Base-by-base conservation (phyloP, 1,140 invertebrate species). In the Apocrypta bakeri region DNA sequence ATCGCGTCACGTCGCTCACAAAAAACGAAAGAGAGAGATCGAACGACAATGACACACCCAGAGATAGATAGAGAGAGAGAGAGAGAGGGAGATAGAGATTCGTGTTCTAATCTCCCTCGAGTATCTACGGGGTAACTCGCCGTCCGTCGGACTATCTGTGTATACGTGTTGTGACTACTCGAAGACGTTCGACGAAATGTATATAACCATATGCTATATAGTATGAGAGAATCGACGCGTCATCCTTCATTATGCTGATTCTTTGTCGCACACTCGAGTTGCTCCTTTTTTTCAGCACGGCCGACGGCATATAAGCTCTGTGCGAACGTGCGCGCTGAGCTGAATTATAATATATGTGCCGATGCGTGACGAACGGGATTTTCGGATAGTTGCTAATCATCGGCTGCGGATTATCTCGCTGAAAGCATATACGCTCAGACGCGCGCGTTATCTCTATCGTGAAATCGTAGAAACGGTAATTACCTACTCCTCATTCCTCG, bases 41-140 rank as follows among this genome's bases (percentile, higher is more conserved):
- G 68, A 71, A 37, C 68, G 68, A 71, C 68, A 71, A 71, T 71
- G 68, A 71, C 68, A 71, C 68, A 71, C 68, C 68, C 68, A 71
- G 29, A 33, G 25, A 31, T 7, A 48, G 42, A 31, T 7, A 33
- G 9, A 48, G 42, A 31, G 24, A 33, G 9, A 8, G 66, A 69
- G 8, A 33, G 31, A 66, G 27, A 71, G 12, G 37, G 29, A 33
- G 25, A 31, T 7, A 48, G 42, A 29, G 21, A 29, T n/a, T n/a
- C n/a, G n/a, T 66, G 17, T 71, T 4, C 31, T 29, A 29, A 31
- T 71, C 68, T 71, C 27, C 2, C 3, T 12, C 29, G 68, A 14
- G 11, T 29, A 71, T 71, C 68, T 71, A 25, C 68, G 27, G 68
- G 68, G 68, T 25, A 66, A 66, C 27, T 29, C 63, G 63, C 63